A percentile compares a stretch with the other conserved stretches of the same genome.
Conservation (phyloP, 2,888 invertebrate genomes). For the Microplitis deprimator region DNA sequence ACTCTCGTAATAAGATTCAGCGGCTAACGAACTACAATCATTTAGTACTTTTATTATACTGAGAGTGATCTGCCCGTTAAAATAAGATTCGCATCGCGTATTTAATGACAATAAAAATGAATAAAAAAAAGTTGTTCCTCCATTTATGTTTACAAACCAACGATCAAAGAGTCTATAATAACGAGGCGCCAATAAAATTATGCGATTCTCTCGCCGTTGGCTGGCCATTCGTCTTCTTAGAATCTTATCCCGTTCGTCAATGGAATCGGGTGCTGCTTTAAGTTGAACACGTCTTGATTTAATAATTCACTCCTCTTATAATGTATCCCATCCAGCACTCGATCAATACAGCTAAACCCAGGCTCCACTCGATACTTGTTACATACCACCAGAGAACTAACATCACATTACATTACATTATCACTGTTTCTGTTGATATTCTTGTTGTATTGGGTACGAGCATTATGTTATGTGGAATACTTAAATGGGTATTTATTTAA, state of each 20-base stretch:
- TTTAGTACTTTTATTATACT: no score
- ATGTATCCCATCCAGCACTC: neutral
- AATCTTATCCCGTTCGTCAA: neutral
- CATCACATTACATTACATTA: neutral
- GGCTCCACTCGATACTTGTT: neutral
- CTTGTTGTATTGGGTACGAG: neutral
- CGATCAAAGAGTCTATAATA: conserved; percentile 21
- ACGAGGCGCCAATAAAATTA: conserved; percentile 31
- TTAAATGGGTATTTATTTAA: neutral
- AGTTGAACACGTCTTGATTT: conserved; percentile 13
- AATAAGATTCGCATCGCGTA: neutral
- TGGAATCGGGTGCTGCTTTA: neutral
- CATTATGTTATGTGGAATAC: conserved; percentile 1
- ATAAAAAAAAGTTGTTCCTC: conserved; percentile 14
- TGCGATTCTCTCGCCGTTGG: conserved; percentile 8
- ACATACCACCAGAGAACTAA: neutral
- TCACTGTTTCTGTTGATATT: no score
- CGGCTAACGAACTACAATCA: neutral
- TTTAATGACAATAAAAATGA: conserved; percentile 35
- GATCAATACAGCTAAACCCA: neutral
- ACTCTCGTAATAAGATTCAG: neutral
- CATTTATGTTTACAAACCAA: conserved; percentile 11
- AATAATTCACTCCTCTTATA: conserved; percentile 3
- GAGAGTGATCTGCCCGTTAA: no score
- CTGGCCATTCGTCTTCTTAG: conserved; percentile 16